Percentiles rank a stretch among this genome's conserved stretches.
phyloP scores from a whole-genome alignment of 53 echinoderm and acorn worm species.

The Paracentrotus lividus region DNA sequence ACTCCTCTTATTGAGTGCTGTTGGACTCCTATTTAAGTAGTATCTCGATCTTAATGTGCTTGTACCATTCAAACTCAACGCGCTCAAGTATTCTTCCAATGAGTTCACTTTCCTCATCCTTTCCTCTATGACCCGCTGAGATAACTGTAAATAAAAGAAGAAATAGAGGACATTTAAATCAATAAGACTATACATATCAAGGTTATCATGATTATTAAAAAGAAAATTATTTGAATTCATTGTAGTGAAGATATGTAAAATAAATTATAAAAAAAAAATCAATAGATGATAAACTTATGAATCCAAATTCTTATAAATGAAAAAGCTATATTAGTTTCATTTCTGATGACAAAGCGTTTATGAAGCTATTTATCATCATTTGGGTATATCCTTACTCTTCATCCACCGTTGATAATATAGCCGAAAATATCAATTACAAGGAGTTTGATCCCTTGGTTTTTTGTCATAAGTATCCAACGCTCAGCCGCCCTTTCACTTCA shows the following conservation, averaged over 20 bases:
- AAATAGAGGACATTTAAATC: slow-evolving; percentile 17
- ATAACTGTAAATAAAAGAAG: slow-evolving; percentile 8
- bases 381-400: too few species aligned
- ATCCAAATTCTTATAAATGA: too few species aligned
- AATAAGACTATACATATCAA: background rate
- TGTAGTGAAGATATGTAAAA: too few species aligned
- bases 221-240: background rate
- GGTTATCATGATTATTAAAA: background rate
- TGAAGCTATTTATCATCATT: too few species aligned
- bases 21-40: slow-evolving; percentile 30
- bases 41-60: slow-evolving; percentile 49
- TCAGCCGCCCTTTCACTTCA: background rate
- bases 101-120: slow-evolving; percentile 49
- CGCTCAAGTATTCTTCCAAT: slow-evolving; percentile 45
- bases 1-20: slow-evolving; percentile 50
- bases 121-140: slow-evolving; percentile 41
- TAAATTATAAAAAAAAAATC: too few species aligned
- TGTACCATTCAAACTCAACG: slow-evolving; percentile 31
- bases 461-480: too few species aligned
- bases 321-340: too few species aligned
- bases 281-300: too few species aligned
- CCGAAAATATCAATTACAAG: too few species aligned
- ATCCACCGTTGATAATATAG: too few species aligned
- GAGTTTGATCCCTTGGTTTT: too few species aligned
- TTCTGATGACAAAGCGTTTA: too few species aligned